phyloP scores from a whole-genome alignment of 2,113 vertebrate species.

The Pedionomus torquatus region DNA sequence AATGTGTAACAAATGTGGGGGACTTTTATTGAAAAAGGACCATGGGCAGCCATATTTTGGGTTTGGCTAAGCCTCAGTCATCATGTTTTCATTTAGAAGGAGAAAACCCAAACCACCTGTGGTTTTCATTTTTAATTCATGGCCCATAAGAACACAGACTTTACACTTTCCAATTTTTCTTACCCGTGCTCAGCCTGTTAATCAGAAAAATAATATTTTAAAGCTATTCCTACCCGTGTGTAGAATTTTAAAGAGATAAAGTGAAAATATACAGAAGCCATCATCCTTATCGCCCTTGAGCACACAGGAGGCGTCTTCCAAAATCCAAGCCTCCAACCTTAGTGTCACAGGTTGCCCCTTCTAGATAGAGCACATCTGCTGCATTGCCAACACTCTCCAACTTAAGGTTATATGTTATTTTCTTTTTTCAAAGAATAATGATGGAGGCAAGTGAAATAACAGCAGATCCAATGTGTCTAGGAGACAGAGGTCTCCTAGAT shows the following conservation, averaged over 20 bases:
- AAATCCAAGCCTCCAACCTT: background rate
- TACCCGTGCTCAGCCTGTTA: conserved; percentile 27
- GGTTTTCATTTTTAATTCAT: conserved; percentile 68
- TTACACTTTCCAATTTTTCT: conserved; percentile 43
- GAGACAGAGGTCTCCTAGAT: background rate
- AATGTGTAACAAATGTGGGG: conserved; percentile 15
- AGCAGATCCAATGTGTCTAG: background rate
- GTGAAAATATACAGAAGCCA: background rate
- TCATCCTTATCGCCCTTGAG: background rate
- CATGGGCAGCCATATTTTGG: conserved; percentile 34
- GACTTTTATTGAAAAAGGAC: conserved; percentile 44
- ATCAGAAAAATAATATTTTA: conserved; percentile 49
- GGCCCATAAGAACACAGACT: conserved; percentile 47
- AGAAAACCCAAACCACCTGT: conserved; percentile 68
- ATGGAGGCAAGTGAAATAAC: background rate
- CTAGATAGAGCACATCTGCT: background rate
- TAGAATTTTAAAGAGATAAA: conserved; percentile 16
- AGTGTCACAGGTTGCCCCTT: background rate
- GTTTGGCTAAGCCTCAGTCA: conserved; percentile 54
- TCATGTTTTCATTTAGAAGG: conserved; percentile 57
- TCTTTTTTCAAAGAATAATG: background rate
- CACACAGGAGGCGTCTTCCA: background rate
- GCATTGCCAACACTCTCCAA: background rate
- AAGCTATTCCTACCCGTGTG: conserved; percentile 10
- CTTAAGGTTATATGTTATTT: background rate